phyloP scores from a whole-genome alignment of 2,113 vertebrate genomes.

The Scopus umbretta region DNA sequence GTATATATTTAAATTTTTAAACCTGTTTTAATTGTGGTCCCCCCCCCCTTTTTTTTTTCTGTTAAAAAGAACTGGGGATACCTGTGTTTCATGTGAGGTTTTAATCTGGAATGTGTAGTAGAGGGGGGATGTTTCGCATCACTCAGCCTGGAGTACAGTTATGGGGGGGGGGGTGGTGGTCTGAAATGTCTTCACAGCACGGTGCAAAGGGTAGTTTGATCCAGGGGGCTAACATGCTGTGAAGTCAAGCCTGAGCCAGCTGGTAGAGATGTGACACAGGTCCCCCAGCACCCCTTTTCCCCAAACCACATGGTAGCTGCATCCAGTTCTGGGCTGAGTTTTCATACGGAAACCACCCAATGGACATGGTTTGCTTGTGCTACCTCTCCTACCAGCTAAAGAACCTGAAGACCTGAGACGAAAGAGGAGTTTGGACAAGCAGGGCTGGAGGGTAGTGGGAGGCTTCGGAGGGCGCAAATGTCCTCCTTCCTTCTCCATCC shows the following conservation, averaged over 20 bases:
- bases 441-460: neutral
- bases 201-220: neutral
- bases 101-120: neutral
- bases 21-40: neutral
- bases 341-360: neutral
- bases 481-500: neutral
- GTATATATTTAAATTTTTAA: neutral
- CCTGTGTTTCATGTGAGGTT: neutral
- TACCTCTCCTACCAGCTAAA: neutral
- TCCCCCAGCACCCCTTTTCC: neutral
- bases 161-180: neutral
- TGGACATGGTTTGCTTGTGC: neutral
- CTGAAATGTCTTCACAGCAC: neutral
- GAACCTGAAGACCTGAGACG: neutral
- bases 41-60: neutral
- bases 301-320: neutral
- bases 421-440: neutral
- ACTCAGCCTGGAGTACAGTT: neutral
- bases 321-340: neutral
- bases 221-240: neutral
- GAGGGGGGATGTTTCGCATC: neutral
- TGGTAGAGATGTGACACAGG: neutral
- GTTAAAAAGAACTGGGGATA: neutral
- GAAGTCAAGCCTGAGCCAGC: neutral
- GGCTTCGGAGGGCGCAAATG: neutral